phyloP scores from a whole-genome alignment of 1,140 invertebrate genomes.

The Diorhabda carinulata region DNA sequence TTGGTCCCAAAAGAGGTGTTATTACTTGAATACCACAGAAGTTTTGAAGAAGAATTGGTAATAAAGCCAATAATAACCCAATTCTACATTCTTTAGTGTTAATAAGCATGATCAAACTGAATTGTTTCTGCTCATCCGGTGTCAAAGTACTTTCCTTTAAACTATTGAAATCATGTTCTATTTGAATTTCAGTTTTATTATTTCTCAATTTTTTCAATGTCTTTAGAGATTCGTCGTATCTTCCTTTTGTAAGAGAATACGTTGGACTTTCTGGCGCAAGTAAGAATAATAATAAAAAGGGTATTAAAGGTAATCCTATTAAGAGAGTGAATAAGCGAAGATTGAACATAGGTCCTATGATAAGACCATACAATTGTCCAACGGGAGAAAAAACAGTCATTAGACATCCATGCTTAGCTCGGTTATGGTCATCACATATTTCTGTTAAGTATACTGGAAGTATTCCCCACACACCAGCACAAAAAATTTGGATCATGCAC shows the following conservation, averaged over 20 bases:
- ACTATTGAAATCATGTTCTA: constrained; percentile 59
- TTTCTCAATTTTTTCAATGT: constrained; percentile 65
- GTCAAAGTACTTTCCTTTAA: constrained; percentile 50
- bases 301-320: constrained; percentile 57
- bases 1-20: constrained; percentile 6
- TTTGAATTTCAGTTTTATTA: constrained; percentile 50
- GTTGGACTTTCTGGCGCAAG: constrained; percentile 81
- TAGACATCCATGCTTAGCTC: constrained; percentile 54
- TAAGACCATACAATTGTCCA: constrained; percentile 48
- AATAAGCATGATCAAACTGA: constrained; percentile 56
- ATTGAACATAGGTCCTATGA: constrained; percentile 54
- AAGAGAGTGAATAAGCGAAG: constrained; percentile 65
- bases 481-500: constrained; percentile 47
- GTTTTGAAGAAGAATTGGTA: constrained; percentile 70
- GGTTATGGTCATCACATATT: constrained; percentile 46
- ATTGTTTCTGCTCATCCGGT: constrained; percentile 52
- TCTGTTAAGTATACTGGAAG: constrained; percentile 54
- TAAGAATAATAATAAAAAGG: constrained; percentile 65
- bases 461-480: constrained; percentile 49
- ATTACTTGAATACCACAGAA: constrained; percentile 62
- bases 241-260: constrained; percentile 58
- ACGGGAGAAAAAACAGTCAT: constrained; percentile 52
- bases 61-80: constrained; percentile 65
- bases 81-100: constrained; percentile 55
- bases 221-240: constrained; percentile 57